Base-by-base conservation (phyloP, 2,888 invertebrate genomes). In the Labia minor region DNA sequence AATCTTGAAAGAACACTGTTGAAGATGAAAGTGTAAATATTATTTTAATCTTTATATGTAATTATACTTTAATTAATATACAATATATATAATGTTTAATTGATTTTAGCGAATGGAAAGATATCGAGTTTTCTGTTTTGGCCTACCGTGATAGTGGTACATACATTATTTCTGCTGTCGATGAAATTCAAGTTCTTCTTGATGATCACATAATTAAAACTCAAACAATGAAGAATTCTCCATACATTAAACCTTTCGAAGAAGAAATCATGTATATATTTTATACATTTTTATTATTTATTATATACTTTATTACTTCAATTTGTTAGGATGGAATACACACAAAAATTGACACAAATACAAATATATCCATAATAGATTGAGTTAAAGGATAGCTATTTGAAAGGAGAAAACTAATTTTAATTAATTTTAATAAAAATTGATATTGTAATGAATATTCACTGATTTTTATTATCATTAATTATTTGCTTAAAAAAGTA, bases 201-300 rank as follows among this genome's bases (percentile, higher is more conserved):
- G 97, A 97, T 77, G 97, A 97, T 77, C 96, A 97, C 76, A 89
- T 97, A 71, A 90, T 96, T 8, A 97, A 96, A 78, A 93, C 95
- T 1, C 95, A 96, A 77, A 95, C 96, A 0, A 96, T 97, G 95
- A 91, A 95, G 78, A 95, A 95, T 74, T 96, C 96, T 0, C 93
- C 95, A 0, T 96, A 95, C 74, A 95, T 96, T 70, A 95, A 94
- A 76, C 96, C 96, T 0, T 95, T 97, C 76, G 92, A 95, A 77
- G 85, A 85, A 65, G 85, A 88, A 75, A 90, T 90, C 70, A 72
- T 85, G 90, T 90, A 79, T 81, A 86, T 79, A 62, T 20, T 10
- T 26, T 33, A 61, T 62, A 21, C 8, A 65, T 33, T 1, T 67
- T 19, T 20, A 11, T 19, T 33, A 26, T 62, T 61, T 63, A 18